Conservation (phyloP, 2,113 vertebrate genomes). For the Mastomys natalensis region DNA sequence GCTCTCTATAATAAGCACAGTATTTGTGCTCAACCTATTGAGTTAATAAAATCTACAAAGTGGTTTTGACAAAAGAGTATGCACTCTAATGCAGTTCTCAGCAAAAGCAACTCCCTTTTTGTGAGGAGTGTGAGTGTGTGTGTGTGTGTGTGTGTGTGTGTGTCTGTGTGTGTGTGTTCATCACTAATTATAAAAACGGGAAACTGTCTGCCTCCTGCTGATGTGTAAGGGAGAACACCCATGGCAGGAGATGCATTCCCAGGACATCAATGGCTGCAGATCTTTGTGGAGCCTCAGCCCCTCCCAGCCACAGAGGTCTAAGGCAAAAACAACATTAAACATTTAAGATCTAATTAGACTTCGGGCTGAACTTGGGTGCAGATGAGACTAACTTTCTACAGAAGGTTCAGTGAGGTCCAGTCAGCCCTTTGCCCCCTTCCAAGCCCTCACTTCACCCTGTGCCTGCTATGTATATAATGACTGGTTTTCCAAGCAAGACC, state of each 20-base stretch:
- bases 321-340: slow-evolving; percentile 30
- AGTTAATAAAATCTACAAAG: slow-evolving; percentile 71
- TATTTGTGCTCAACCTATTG: slow-evolving; percentile 55
- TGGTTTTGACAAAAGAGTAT: slow-evolving; percentile 49
- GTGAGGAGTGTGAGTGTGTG: neutral
- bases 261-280: neutral
- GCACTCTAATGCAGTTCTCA: slow-evolving; percentile 1
- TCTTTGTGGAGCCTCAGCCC: neutral
- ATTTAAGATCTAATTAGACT: neutral
- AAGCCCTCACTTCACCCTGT: neutral
- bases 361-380: neutral
- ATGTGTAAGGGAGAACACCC: neutral
- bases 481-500: neutral
- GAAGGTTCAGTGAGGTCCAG: neutral
- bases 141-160: neutral
- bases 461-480: neutral
- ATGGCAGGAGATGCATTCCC: too few species aligned
- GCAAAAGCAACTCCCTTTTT: neutral
- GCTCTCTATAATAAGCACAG: slow-evolving; percentile 19
- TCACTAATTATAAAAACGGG: slow-evolving; percentile 8
- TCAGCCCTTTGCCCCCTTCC: neutral
- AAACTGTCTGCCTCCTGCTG: neutral
- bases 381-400: neutral
- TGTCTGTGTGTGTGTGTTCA: neutral
- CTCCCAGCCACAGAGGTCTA: neutral